Evolutionary conservation across 2,888 invertebrate species (phyloP).

Genomic region (Emmelina monodactyla): DNA sequence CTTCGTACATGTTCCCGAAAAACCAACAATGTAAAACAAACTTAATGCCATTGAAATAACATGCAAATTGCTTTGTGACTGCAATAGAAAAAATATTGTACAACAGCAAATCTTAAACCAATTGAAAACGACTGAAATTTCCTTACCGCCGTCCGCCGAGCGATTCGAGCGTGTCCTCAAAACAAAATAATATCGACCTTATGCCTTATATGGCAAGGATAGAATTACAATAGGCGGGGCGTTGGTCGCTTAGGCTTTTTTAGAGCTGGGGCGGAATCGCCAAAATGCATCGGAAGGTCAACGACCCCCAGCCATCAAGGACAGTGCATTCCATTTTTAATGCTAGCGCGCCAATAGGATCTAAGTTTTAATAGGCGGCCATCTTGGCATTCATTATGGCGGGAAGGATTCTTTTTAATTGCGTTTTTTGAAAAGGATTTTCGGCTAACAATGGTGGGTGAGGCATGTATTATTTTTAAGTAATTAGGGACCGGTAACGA

Average conservation of each 20-base stretch:
- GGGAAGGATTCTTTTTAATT: constrained; percentile 42
- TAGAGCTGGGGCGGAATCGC: constrained; percentile 38
- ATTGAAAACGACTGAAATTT: constrained; percentile 28
- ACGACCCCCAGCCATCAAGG: constrained; percentile 58
- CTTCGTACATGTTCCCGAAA: neutral
- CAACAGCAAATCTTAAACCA: constrained; percentile 22
- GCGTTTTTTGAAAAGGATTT: constrained; percentile 35
- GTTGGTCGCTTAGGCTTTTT: constrained; percentile 31
- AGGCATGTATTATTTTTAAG: constrained; percentile 44
- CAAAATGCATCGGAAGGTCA: constrained; percentile 65
- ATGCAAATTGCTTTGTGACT: neutral
- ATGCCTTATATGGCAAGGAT: constrained; percentile 22
- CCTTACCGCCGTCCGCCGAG: constrained; percentile 25
- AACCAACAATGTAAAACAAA: neutral
- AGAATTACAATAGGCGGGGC: constrained; percentile 22
- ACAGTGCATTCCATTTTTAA: constrained; percentile 66
- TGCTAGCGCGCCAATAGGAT: constrained; percentile 62
- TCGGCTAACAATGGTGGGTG: constrained; percentile 42
- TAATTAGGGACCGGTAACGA: constrained; percentile 59
- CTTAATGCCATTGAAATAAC: neutral
- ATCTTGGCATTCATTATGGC: constrained; percentile 57
- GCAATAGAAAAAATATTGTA: neutral
- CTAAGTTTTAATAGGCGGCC: constrained; percentile 65
- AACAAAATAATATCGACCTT: constrained; percentile 23
- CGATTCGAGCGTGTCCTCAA: constrained; percentile 21